Conservation (phyloP, 2,113 vertebrate species). For the Eidolon helvum region DNA sequence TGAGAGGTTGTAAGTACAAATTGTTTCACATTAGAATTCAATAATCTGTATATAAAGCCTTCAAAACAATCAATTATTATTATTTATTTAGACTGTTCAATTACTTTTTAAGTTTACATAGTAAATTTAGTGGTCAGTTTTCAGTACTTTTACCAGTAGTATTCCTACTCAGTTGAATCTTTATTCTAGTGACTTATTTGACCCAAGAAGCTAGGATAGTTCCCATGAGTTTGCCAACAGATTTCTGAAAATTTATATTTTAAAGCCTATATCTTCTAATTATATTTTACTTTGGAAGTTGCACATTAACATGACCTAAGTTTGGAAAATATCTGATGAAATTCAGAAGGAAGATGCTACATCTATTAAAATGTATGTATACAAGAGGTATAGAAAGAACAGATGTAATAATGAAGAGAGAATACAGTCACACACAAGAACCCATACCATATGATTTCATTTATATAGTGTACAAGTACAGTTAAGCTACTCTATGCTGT, state of each 20-base stretch:
- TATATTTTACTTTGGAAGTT: not conserved
- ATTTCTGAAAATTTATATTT: not conserved
- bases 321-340: not conserved
- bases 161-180: not conserved
- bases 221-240: not conserved
- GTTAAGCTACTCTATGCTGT: not conserved
- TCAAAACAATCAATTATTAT: not conserved
- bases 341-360: not conserved
- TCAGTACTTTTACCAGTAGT: not conserved
- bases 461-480: not conserved
- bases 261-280: not conserved
- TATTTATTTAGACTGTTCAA: not conserved
- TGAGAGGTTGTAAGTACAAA: not conserved
- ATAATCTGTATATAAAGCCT: not conserved
- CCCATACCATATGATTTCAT: accelerated
- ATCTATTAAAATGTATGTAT: not conserved
- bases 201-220: not conserved
- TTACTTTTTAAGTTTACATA: not conserved
- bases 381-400: not conserved
- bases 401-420: not conserved
- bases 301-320: not conserved
- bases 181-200: not conserved
- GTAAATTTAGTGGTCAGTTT: not conserved
- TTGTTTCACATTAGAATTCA: not conserved
- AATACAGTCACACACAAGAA: not conserved